Evolutionary conservation across 1,140 invertebrate species (phyloP).

Genomic region (Grapholita molesta): DNA sequence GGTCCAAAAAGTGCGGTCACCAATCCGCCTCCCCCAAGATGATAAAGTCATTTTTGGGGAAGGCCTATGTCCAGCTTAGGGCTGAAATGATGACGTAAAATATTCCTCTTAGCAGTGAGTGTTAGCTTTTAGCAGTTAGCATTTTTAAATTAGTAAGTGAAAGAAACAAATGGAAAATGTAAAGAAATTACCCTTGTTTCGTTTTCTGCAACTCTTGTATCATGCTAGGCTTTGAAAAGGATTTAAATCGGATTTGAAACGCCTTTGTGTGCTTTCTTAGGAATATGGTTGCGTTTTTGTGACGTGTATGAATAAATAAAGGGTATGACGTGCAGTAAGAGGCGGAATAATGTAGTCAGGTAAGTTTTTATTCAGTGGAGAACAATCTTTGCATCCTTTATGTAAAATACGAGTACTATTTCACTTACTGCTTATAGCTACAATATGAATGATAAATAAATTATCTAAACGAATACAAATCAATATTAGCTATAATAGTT

Average conservation of each 20-base stretch:
- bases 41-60: no score
- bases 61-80: no score
- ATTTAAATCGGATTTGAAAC: constrained; percentile 9
- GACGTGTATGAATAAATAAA: background rate
- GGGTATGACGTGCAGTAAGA: background rate
- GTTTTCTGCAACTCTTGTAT: background rate
- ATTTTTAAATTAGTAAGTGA: background rate
- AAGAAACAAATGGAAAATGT: background rate
- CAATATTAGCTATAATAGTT: no score
- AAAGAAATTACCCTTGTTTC: background rate
- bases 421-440: no score
- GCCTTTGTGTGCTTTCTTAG: constrained; percentile 5
- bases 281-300: background rate
- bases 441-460: no score
- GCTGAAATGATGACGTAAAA: no score
- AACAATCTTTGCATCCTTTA: background rate
- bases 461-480: no score
- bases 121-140: no score
- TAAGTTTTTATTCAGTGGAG: background rate
- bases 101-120: no score
- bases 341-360: background rate
- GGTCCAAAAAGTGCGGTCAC: no score
- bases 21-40: no score
- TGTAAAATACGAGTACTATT: background rate
- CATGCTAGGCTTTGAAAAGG: background rate